Base-by-base conservation (phyloP, 2,113 vertebrate genomes). In the Leucoraja erinaceus region DNA sequence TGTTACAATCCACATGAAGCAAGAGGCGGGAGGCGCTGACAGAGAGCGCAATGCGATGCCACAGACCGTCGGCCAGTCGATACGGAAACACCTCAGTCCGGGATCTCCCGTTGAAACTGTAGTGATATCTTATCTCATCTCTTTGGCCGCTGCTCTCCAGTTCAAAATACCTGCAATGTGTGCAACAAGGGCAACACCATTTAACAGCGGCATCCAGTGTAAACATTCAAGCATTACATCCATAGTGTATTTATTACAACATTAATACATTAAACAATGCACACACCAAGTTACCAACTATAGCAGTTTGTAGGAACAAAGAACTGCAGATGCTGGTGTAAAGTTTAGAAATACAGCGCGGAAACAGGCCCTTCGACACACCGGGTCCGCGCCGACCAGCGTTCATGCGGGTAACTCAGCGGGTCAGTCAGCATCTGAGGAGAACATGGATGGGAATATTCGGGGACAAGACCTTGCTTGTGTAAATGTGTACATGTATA, bases 1-100 rank as follows among this genome's bases (percentile, higher is more conserved):
- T 97, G 96, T 98, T 99, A 94, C 98, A 99, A 96, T 99, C 98
- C 0, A 99, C 95, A 0, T 99, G 98, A 91, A 99, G 97, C 91
- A 98, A 95, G 0, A 99, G 97, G 75, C 98, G 98, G 81, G 97
- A 96, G n/a, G 97, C 97, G 0, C 98, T 98, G 54, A 99, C 95
- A 0, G 98, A 97, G 93, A 99, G 94, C 0, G 98, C 97, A 2
- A 99, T 95, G 94, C 96, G 97, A 94, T 99, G 98, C 98, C 98
- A 99, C 94, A 96, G 97, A 6, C 98, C 98, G 0, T 99, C 98
- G 0, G 98, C 98, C 93, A 99, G 97, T 47, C 97, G 97, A 93
- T 99, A 99, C 0, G 98, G 98, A 94, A 99, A 97, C n/a, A 97
- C 97, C 94, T 99, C 97, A 0, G 97, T 98, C 75, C 97, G 97